phyloP scores from a whole-genome alignment of 2,888 invertebrate genomes.

The Eretmocerus hayati region DNA sequence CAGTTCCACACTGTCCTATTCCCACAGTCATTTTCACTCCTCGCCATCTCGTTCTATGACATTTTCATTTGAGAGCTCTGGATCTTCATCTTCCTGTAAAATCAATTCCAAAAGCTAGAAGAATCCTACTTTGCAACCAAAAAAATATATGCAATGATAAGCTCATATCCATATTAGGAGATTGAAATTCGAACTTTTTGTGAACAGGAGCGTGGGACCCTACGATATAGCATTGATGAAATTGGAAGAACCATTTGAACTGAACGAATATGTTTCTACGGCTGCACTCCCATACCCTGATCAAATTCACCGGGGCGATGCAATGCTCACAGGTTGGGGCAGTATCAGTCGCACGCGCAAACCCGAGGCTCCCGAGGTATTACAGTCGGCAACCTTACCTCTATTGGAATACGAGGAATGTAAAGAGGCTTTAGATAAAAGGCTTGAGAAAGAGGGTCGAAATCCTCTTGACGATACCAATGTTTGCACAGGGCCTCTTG shows the following conservation, averaged over 20 bases:
- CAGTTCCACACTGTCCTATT: no score
- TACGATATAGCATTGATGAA: constrained; percentile 35
- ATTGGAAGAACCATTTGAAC: constrained; percentile 27
- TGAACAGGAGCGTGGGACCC: constrained; percentile 33
- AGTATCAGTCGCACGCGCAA: constrained; percentile 27
- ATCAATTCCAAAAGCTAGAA: no score
- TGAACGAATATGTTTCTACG: constrained; percentile 28
- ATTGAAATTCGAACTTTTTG: no score
- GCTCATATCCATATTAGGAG: no score
- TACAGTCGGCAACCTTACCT: constrained; percentile 31
- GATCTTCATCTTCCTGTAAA: no score
- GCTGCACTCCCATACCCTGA: constrained; percentile 26
- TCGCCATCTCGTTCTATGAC: no score
- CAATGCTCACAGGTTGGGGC: constrained; percentile 31
- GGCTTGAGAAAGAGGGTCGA: constrained; percentile 23
- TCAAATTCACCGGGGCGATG: constrained; percentile 24
- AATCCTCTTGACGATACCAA: constrained; percentile 40
- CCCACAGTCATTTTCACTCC: no score
- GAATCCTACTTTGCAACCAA: no score
- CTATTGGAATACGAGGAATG: constrained; percentile 30
- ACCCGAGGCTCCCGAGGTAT: constrained; percentile 24
- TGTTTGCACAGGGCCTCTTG: constrained; percentile 47
- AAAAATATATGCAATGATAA: no score
- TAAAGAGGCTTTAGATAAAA: constrained; percentile 24
- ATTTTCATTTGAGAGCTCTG: no score